phyloP scores from a whole-genome alignment of 2,888 invertebrate genomes.

The Amorpha juglandis region DNA sequence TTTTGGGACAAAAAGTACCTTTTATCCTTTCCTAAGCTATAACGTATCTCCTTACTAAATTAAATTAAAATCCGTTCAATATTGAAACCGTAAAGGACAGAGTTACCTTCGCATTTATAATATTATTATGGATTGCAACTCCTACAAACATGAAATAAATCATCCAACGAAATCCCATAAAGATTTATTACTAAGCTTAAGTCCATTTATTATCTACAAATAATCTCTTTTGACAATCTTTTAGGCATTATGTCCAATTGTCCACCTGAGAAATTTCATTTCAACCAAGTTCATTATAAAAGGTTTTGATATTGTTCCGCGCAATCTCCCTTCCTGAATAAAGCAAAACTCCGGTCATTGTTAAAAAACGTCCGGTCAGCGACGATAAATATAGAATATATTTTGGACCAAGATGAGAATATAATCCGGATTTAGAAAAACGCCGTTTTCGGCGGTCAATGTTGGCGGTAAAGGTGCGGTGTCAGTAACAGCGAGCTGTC shows the following conservation, averaged over 20 bases:
- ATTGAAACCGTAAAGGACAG: too few relatives aligned
- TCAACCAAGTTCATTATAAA: constrained; percentile 57
- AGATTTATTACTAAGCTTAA: background rate
- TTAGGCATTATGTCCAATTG: constrained; percentile 27
- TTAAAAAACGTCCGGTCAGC: constrained; percentile 73
- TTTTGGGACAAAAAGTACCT: too few relatives aligned
- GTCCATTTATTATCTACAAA: constrained; percentile 31
- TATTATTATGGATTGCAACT: too few relatives aligned
- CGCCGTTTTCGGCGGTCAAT: constrained; percentile 51
- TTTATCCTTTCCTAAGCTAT: too few relatives aligned
- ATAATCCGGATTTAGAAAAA: constrained; percentile 74
- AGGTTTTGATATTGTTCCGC: constrained; percentile 47
- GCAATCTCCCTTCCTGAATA: constrained; percentile 58
- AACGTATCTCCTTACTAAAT: too few relatives aligned
- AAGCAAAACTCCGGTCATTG: constrained; percentile 62
- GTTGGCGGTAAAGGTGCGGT: constrained; percentile 41
- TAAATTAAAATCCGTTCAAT: too few relatives aligned
- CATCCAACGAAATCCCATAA: background rate
- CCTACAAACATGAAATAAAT: background rate
- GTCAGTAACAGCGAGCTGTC: constrained; percentile 39
- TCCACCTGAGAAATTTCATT: constrained; percentile 52
- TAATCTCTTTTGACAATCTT: constrained; percentile 24
- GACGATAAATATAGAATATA: constrained; percentile 74
- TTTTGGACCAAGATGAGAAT: constrained; percentile 67
- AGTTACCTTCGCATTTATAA: too few relatives aligned